Evolutionary conservation across 2,888 invertebrate species (phyloP).

Genomic region (Dolichomitus sp.): DNA sequence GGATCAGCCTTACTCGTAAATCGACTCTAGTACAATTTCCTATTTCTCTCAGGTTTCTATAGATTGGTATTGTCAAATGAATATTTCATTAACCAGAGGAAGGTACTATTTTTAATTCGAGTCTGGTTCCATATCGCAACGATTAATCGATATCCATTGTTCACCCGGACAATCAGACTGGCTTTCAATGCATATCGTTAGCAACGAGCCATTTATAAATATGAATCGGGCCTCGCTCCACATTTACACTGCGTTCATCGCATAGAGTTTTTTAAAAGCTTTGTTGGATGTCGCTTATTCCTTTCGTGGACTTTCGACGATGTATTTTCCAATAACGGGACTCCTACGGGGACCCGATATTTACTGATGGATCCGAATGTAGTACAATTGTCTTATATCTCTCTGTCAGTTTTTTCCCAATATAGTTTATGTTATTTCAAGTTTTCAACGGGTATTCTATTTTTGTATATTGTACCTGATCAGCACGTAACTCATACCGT

Average conservation of each 20-base stretch:
- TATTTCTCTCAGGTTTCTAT: neutral
- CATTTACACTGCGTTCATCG: neutral
- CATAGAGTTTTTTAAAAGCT: no score
- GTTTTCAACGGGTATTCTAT: no score
- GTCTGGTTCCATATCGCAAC: neutral
- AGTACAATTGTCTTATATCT: no score
- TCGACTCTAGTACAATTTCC: conserved; percentile 3
- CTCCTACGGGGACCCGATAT: no score
- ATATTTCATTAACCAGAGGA: conserved; percentile 1
- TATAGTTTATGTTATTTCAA: no score
- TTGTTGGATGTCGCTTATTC: no score
- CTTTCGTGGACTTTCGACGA: no score
- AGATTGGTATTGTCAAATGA: neutral
- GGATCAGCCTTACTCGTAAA: neutral
- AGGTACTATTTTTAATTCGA: neutral
- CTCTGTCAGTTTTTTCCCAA: no score
- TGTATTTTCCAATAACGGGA: no score
- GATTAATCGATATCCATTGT: conserved; percentile 14
- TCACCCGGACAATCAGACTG: conserved; percentile 5
- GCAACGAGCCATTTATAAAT: conserved; percentile 2
- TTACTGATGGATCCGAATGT: no score
- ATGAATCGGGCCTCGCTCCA: neutral
- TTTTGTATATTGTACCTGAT: no score
- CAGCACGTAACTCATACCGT: no score
- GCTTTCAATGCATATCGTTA: conserved; percentile 9